phyloP scores from a whole-genome alignment of 1,140 invertebrate species.

The Drosophila pseudoananassae region DNA sequence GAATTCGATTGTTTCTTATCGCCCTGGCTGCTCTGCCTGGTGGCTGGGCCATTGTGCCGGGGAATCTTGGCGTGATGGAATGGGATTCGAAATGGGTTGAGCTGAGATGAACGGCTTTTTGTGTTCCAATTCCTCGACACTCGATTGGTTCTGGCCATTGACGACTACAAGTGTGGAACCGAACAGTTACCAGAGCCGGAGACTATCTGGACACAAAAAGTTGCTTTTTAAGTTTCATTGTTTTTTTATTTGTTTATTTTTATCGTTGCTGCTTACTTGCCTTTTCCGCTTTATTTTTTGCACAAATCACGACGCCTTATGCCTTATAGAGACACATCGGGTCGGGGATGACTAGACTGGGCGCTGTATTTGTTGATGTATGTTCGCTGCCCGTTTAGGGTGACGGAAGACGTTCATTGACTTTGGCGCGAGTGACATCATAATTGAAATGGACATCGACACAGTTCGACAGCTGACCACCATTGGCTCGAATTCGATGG shows the following conservation, averaged over 20 bases:
- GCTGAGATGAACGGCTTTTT: conserved; percentile 39
- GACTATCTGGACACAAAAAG: conserved; percentile 28
- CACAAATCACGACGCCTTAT: conserved; percentile 55
- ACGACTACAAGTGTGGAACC: conserved; percentile 19
- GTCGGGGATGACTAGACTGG: conserved; percentile 45
- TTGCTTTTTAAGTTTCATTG: conserved; percentile 40
- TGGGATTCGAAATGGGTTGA: background rate
- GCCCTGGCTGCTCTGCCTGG: background rate
- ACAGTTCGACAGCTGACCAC: conserved; percentile 1
- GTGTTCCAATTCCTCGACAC: conserved; percentile 46
- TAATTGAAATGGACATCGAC: conserved; percentile 60
- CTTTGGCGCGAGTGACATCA: conserved; percentile 66
- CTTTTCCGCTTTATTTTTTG: conserved; percentile 57
- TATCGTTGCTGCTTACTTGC: conserved; percentile 9
- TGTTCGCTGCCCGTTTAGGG: conserved; percentile 51
- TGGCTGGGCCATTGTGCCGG: conserved; percentile 2
- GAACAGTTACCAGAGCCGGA: conserved; percentile 30
- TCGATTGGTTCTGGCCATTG: conserved; percentile 48
- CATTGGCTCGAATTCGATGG: conserved; percentile 7
- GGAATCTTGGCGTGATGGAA: conserved; percentile 10
- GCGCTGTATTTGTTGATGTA: conserved; percentile 14
- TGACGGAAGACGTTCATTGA: conserved; percentile 78
- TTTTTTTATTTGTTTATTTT: conserved; percentile 26
- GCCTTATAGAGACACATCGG: conserved; percentile 54
- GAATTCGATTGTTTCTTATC: conserved; percentile 34